A percentile compares a stretch with the other conserved stretches of the same genome.
phyloP scores from a whole-genome alignment of 1,140 invertebrate species.

The Sinella curviseta region DNA sequence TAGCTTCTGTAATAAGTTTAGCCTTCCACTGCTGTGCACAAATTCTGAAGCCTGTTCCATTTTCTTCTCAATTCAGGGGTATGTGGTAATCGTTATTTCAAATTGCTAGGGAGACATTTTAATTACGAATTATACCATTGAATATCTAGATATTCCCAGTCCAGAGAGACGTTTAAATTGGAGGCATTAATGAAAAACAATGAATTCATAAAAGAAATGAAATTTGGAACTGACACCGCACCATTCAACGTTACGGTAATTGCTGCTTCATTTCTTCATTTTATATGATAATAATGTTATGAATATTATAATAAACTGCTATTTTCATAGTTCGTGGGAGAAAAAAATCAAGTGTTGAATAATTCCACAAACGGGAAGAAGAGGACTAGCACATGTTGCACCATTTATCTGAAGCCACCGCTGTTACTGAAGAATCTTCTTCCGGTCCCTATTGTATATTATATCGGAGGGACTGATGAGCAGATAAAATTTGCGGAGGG shows the following conservation, averaged over 20 bases:
- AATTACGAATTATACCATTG: no score
- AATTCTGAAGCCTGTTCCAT: conserved; percentile 82
- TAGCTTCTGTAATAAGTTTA: conserved; percentile 65
- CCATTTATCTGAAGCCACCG: conserved; percentile 81
- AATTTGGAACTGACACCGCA: not conserved
- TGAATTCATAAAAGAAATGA: not conserved
- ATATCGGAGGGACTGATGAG: not conserved
- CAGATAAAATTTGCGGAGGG: conserved; percentile 24
- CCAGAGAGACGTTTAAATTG: no score
- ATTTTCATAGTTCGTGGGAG: conserved; percentile 70
- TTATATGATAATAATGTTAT: no score
- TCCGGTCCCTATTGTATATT: conserved; percentile 68
- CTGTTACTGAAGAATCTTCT: conserved; percentile 88
- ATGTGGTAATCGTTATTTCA: no score
- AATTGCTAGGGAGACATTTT: conserved; percentile 21
- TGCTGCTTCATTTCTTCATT: no score
- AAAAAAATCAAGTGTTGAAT: conserved; percentile 80
- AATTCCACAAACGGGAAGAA: conserved; percentile 76
- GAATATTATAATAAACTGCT: no score
- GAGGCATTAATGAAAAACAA: not conserved
- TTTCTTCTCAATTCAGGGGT: conserved; percentile 79
- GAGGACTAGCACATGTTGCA: conserved; percentile 77
- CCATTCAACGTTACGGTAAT: not conserved
- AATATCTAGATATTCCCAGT: no score
- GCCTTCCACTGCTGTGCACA: conserved; percentile 80